Evolutionary conservation across 2,888 invertebrate species (phyloP).

Genomic region (Pandemis heparana): DNA sequence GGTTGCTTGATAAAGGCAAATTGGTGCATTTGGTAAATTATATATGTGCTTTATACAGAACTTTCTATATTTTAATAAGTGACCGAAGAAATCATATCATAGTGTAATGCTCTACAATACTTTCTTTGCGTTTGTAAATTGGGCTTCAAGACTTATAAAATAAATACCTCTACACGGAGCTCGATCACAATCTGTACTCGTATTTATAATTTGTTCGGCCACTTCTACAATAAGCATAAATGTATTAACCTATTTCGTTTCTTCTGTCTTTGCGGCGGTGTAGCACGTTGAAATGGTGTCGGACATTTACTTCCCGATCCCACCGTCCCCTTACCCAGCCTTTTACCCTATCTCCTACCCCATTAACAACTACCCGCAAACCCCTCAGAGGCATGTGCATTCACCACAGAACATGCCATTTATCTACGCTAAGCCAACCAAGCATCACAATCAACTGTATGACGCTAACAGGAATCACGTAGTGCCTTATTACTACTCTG

Average conservation of each 20-base stretch:
- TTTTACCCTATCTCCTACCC: slow-evolving; percentile 80
- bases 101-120: no score
- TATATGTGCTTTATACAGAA: slow-evolving; percentile 56
- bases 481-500: slow-evolving; percentile 81
- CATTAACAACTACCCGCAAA: slow-evolving; percentile 78
- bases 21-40: slow-evolving; percentile 74
- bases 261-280: slow-evolving; percentile 82
- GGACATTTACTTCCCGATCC: slow-evolving; percentile 89
- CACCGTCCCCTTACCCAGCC: slow-evolving; percentile 77
- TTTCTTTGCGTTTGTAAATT: no score
- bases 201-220: slow-evolving; percentile 16
- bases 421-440: slow-evolving; percentile 62
- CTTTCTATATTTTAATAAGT: slow-evolving; percentile 18
- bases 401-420: slow-evolving; percentile 71
- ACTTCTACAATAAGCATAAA: slow-evolving; percentile 43
- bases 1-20: slow-evolving; percentile 71
- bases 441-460: slow-evolving; percentile 77
- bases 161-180: background rate
- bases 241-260: slow-evolving; percentile 79
- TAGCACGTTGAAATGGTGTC: slow-evolving; percentile 92
- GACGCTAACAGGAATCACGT: slow-evolving; percentile 86
- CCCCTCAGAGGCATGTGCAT: slow-evolving; percentile 66
- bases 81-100: slow-evolving; percentile 18
- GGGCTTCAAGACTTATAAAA: background rate
- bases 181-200: background rate